phyloP scores from a whole-genome alignment of 2,888 invertebrate species.

The Clivina fossor region DNA sequence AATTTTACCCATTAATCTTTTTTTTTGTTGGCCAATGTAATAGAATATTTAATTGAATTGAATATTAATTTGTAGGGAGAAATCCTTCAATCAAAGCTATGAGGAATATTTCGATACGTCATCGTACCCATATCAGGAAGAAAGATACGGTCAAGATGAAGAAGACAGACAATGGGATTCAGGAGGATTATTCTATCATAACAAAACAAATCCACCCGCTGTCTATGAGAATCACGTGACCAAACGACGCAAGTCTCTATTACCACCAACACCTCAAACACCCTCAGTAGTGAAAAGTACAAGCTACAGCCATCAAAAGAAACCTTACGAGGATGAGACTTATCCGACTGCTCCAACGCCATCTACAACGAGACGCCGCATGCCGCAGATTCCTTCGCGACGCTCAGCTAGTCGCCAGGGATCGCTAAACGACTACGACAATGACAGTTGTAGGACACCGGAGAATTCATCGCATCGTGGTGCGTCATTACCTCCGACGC shows the following conservation, averaged over 20 bases:
- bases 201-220: slow-evolving; percentile 49
- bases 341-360: slow-evolving; percentile 49
- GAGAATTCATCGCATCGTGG: slow-evolving; percentile 49
- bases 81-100: slow-evolving; percentile 56
- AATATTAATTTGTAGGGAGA: slow-evolving; percentile 53
- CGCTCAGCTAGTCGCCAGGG: slow-evolving; percentile 50
- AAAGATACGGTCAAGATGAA: slow-evolving; percentile 62
- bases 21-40: no score
- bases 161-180: slow-evolving; percentile 75
- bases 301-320: slow-evolving; percentile 19
- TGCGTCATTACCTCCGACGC: slow-evolving; percentile 53
- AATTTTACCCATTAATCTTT: no score
- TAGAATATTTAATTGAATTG: no score
- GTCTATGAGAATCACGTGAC: slow-evolving; percentile 60
- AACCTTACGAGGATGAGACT: slow-evolving; percentile 42
- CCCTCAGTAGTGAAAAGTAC: slow-evolving; percentile 24
- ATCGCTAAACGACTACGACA: slow-evolving; percentile 47
- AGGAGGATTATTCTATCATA: slow-evolving; percentile 57
- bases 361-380: slow-evolving; percentile 47
- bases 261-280: slow-evolving; percentile 58
- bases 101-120: slow-evolving; percentile 69
- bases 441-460: slow-evolving; percentile 47
- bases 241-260: slow-evolving; percentile 58
- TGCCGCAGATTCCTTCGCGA: slow-evolving; percentile 53
- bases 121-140: slow-evolving; percentile 65